Evolutionary conservation across 1,140 invertebrate genomes (phyloP), one percentile per base, ranked within the genome.

Genomic region (Sinonovacula constricta): DNA sequence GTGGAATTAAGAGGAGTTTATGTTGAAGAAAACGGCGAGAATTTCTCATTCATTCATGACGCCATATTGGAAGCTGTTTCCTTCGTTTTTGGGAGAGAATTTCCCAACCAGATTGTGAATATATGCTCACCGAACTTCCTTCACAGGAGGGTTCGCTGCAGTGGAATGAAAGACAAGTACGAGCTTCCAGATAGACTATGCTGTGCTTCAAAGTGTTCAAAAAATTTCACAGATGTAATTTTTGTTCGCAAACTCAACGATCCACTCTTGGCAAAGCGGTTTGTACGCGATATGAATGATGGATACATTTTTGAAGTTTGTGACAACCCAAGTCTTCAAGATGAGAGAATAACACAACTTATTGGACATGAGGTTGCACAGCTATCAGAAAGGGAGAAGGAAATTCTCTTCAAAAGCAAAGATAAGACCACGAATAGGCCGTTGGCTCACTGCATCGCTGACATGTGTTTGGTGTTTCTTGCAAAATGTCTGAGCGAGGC

Each of bases 1-100:
- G 28, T 65, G 22, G 49, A n/a, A 33, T 49, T 79, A 39, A 18
- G 56, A 28, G 77, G 77, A 2, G 68, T 79, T 5, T 79, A 79
- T 34, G 60, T 79, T 1, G 67, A 72, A 24, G 68, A 71, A n/a
- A 18, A 28, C n/a, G 62, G 66, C n/a, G 77, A 79, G 4, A 3
- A 30, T 0, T 79, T 65, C 54, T 30, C 63, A 12, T 79, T 79
- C 45, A 22, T 71, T 24, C 77, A 79, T 36, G 68, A 79, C 12
- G 30, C 68, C 3, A 66, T 79, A 22, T 72, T 72, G 65, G 77
- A 79, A 14, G 63, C 77, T 12, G 36, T 79, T 30, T 79, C 67
- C 30, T 45, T 79, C 10, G n/a, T 59, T 24, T 79, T 79, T 34
- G 77, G 77, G 54, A 15, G 56, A 51, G 63, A 45, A 15, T 62